Evolutionary conservation across 2,888 invertebrate species (phyloP).

Genomic region (Lacanobia oleracea): DNA sequence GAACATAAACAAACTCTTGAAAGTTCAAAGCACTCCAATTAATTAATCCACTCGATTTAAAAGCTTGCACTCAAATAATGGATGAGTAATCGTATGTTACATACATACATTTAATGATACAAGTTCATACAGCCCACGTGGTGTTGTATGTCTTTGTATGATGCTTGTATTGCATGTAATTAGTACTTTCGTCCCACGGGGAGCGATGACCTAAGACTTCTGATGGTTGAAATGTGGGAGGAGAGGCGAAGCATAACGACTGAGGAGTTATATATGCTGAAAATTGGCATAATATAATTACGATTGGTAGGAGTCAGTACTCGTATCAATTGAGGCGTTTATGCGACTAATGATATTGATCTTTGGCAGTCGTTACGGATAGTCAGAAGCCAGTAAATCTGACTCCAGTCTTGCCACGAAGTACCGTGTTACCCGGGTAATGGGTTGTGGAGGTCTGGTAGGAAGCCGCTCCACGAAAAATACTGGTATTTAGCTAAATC

Average conservation of each 20-base stretch:
- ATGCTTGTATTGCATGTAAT: constrained; percentile 72
- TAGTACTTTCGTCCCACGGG: constrained; percentile 80
- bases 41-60: constrained; percentile 57
- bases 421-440: too few relatives aligned
- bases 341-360: too few relatives aligned
- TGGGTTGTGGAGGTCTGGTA: too few relatives aligned
- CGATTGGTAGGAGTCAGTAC: too few relatives aligned
- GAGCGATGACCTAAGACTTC: constrained; percentile 75
- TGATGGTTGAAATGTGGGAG: constrained; percentile 13
- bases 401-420: too few relatives aligned
- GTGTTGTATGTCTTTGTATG: constrained; percentile 40
- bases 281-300: not conserved
- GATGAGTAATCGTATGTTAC: constrained; percentile 54
- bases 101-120: constrained; percentile 28
- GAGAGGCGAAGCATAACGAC: not conserved
- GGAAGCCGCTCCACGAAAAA: too few relatives aligned
- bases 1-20: constrained; percentile 48
- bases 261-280: not conserved
- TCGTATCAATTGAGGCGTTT: too few relatives aligned
- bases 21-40: constrained; percentile 53
- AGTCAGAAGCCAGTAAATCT: too few relatives aligned
- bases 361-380: too few relatives aligned
- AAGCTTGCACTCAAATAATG: constrained; percentile 54
- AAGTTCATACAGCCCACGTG: constrained; percentile 57
- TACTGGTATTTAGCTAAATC: too few relatives aligned